A percentile compares a stretch with the other conserved stretches of the same genome.
These are phyloP conservation scores for Drosophila oshimai DNA, from an alignment of 1,140 invertebrate species.

Conservation along the genomic window DNA sequence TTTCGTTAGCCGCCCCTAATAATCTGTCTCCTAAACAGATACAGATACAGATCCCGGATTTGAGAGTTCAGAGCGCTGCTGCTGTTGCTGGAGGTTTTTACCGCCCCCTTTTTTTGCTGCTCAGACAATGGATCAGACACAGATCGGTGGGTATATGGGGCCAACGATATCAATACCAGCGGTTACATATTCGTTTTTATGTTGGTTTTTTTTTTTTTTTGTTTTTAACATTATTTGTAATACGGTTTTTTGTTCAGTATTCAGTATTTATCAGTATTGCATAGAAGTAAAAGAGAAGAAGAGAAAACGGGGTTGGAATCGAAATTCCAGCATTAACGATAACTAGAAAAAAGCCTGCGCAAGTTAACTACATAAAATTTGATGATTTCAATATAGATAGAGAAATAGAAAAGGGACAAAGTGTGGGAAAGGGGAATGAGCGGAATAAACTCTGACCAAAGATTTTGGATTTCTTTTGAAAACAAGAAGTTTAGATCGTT, in stretches of 20 bases:
- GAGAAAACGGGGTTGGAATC: constrained; percentile 76
- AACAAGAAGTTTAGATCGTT: neutral
- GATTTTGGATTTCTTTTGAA: neutral
- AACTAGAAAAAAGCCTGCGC: constrained; percentile 48
- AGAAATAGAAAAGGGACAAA: constrained; percentile 4
- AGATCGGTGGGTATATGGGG: neutral
- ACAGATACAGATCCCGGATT: neutral
- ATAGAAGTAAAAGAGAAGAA: constrained; percentile 80
- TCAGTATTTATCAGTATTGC: constrained; percentile 33
- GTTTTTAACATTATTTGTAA: constrained; percentile 16
- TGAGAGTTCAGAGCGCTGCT: constrained; percentile 5
- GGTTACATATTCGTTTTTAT: constrained; percentile 1
- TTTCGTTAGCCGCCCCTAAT: neutral
- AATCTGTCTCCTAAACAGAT: constrained; percentile 16
- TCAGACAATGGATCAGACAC: constrained; percentile 42
- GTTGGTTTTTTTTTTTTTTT: constrained; percentile 5
- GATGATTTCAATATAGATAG: constrained; percentile 4
- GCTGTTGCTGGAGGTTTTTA: constrained; percentile 47
- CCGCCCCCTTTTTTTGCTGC: constrained; percentile 42
- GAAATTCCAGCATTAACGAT: constrained; percentile 80
- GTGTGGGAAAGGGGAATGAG: neutral
- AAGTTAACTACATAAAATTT: constrained; percentile 39
- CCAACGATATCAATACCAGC: constrained; percentile 6
- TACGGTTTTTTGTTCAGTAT: constrained; percentile 10
- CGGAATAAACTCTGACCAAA: neutral